A percentile compares a stretch with the other conserved stretches of the same genome.
Conservation (phyloP, 2,888 invertebrate species). For the Vesta saturnalis region DNA sequence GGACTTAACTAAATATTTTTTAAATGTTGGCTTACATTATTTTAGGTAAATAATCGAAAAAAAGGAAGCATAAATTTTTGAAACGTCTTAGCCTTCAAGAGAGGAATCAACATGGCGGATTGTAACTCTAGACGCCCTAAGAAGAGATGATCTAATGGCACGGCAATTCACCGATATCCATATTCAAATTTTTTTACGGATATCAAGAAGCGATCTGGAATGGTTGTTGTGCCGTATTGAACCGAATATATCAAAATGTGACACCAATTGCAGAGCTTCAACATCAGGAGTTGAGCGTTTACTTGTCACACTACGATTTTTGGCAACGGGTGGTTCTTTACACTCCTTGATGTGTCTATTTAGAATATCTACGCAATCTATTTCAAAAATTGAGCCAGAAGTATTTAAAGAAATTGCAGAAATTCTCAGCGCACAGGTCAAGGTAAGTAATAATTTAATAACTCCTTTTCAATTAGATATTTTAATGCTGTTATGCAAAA, state of each 20-base stretch:
- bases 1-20: too few species aligned
- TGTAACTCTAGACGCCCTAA: neutral
- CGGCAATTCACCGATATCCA: neutral
- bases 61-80: neutral
- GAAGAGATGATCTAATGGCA: neutral
- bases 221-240: neutral
- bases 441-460: neutral
- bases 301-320: too few species aligned
- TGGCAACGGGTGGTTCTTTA: too few species aligned
- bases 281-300: constrained; percentile 6
- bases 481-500: neutral
- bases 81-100: neutral
- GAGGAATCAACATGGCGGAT: neutral
- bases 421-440: neutral
- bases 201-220: neutral
- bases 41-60: neutral
- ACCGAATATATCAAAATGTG: neutral
- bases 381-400: neutral
- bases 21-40: neutral
- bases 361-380: too few species aligned
- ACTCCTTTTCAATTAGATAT: neutral
- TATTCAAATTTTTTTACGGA: neutral
- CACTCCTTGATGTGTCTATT: too few species aligned
- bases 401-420: neutral
- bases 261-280: constrained; percentile 8